Percentiles rank a stretch among this genome's conserved stretches.
These are phyloP conservation scores for Tamandua tetradactyla DNA, from an alignment of 2,797 vertebrate species.

Conservation along the genomic window DNA sequence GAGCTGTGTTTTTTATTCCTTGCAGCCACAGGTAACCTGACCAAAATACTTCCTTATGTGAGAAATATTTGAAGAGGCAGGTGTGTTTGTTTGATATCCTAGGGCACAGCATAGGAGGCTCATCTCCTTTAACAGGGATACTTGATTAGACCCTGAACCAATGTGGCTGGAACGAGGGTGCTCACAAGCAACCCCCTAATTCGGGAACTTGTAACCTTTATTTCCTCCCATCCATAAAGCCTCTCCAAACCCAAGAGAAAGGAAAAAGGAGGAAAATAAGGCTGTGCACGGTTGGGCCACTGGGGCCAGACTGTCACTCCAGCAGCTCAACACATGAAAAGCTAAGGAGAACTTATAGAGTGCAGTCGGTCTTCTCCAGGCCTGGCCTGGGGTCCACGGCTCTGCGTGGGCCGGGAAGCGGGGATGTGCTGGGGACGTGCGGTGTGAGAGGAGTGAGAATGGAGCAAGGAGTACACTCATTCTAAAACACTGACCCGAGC, in stretches of 20 bases:
- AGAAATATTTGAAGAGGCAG: constrained; percentile 18
- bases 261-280: neutral
- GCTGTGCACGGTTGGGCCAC: neutral
- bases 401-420: rapidly evolving
- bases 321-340: neutral
- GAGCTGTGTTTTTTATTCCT: neutral
- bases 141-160: neutral
- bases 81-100: neutral
- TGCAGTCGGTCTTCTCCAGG: neutral
- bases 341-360: too few species aligned
- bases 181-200: neutral
- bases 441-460: too few species aligned
- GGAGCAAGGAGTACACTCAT: neutral
- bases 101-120: neutral
- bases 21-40: neutral
- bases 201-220: neutral
- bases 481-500: neutral
- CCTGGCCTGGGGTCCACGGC: neutral
- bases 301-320: neutral
- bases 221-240: neutral
- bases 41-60: neutral
- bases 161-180: neutral
- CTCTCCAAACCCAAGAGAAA: neutral
- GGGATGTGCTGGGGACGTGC: neutral
- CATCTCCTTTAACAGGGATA: neutral